A percentile compares a stretch with the other conserved stretches of the same genome.
These are phyloP conservation scores for Aphis craccivora DNA, from an alignment of 1,140 invertebrate species.

Conservation along the genomic window DNA sequence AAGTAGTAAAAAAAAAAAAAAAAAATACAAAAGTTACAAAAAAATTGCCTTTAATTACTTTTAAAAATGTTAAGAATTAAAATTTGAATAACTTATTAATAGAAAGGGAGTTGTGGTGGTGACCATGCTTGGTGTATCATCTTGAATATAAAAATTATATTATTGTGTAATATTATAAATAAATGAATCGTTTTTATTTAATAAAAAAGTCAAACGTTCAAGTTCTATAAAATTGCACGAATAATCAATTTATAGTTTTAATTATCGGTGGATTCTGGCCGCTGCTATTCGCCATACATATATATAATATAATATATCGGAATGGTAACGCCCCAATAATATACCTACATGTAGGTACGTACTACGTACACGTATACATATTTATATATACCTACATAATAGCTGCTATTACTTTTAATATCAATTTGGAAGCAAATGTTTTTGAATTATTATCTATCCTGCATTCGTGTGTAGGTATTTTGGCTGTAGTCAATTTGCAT, in stretches of 20 bases:
- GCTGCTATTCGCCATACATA: neutral
- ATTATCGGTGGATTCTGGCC: neutral
- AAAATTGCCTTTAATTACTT: no score
- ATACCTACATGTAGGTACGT: neutral
- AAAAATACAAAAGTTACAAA: no score
- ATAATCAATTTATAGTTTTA: constrained; percentile 33
- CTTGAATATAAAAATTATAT: neutral
- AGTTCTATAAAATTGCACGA: neutral
- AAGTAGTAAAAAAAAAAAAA: no score
- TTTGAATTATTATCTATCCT: neutral
- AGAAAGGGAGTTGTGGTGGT: no score
- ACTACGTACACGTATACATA: no score
- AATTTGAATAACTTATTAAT: no score
- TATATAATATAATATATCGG: neutral
- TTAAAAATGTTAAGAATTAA: no score
- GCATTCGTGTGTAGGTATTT: constrained; percentile 20
- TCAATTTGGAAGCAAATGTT: constrained; percentile 4
- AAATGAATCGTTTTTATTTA: neutral
- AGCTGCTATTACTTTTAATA: constrained; percentile 27
- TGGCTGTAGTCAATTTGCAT: no score
- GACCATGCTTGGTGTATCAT: no score
- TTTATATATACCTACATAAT: neutral
- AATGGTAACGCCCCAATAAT: constrained; percentile 40
- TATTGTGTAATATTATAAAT: neutral
- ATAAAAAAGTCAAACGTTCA: neutral